Evolutionary conservation across 2,113 vertebrate genomes (phyloP).

Genomic region (Lipotes vexillifer): DNA sequence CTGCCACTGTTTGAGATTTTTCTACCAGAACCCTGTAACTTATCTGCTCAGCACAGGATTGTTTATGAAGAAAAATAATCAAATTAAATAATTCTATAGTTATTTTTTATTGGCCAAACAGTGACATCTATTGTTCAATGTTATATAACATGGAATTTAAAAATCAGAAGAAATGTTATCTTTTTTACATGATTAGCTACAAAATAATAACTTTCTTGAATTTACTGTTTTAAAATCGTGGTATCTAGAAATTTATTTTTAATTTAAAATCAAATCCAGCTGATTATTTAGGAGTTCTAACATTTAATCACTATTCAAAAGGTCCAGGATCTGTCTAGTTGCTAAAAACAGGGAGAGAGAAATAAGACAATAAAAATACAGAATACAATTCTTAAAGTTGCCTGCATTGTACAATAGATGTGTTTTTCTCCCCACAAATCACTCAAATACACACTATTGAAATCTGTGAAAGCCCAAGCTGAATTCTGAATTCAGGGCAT

Average conservation of each 20-base stretch:
- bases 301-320: background rate
- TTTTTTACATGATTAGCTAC: background rate
- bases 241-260: background rate
- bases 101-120: constrained; percentile 78
- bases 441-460: background rate
- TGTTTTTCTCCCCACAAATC: background rate
- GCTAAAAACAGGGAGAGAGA: background rate
- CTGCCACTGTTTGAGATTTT: background rate
- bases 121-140: constrained; percentile 81
- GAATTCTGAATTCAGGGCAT: background rate
- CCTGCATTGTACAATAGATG: background rate
- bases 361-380: background rate
- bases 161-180: constrained; percentile 35
- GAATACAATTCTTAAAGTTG: background rate
- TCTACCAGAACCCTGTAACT: constrained; percentile 42
- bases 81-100: constrained; percentile 60
- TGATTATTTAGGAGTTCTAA: background rate
- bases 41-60: constrained; percentile 56
- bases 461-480: background rate
- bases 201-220: constrained; percentile 4
- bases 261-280: background rate
- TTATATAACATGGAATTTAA: constrained; percentile 61
- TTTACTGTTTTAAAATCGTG: constrained; percentile 43
- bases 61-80: constrained; percentile 68
- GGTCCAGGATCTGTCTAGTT: background rate